Conservation (phyloP, 1,140 invertebrate genomes). For the Episyrphus balteatus region DNA sequence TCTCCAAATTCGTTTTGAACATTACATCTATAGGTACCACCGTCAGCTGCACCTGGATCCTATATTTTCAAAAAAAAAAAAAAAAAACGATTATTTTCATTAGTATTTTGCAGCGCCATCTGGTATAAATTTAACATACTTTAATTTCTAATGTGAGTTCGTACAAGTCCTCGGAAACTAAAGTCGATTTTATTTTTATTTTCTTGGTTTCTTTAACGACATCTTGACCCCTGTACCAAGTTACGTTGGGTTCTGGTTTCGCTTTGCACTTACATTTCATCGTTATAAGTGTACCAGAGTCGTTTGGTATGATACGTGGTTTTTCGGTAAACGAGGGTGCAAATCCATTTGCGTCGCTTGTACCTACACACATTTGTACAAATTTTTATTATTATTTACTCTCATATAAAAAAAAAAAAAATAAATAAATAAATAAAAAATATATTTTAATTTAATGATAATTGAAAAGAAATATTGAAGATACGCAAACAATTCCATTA, state of each 20-base stretch:
- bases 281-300: constrained; percentile 85
- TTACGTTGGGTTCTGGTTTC: constrained; percentile 79
- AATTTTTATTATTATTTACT: too few species aligned
- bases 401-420: too few species aligned
- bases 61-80: constrained; percentile 37
- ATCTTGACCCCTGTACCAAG: constrained; percentile 80
- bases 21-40: constrained; percentile 94
- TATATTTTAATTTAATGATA: too few species aligned
- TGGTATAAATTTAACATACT: constrained; percentile 39
- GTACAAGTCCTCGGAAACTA: constrained; percentile 74
- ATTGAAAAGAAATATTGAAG: constrained; percentile 19
- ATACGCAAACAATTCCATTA: not conserved
- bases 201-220: constrained; percentile 75
- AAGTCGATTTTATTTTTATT: constrained; percentile 66
- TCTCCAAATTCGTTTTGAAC: constrained; percentile 95
- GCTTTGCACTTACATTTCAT: constrained; percentile 94
- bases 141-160: constrained; percentile 80
- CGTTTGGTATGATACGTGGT: constrained; percentile 94
- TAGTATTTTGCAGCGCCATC: too few species aligned
- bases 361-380: constrained; percentile 48
- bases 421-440: too few species aligned
- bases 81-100: constrained; percentile 9
- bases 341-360: constrained; percentile 77
- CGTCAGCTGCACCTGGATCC: constrained; percentile 89
- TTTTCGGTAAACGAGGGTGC: constrained; percentile 94